Evolutionary conservation across 2,113 vertebrate genomes (phyloP).

Genomic region (Oncorhynchus mykiss): DNA sequence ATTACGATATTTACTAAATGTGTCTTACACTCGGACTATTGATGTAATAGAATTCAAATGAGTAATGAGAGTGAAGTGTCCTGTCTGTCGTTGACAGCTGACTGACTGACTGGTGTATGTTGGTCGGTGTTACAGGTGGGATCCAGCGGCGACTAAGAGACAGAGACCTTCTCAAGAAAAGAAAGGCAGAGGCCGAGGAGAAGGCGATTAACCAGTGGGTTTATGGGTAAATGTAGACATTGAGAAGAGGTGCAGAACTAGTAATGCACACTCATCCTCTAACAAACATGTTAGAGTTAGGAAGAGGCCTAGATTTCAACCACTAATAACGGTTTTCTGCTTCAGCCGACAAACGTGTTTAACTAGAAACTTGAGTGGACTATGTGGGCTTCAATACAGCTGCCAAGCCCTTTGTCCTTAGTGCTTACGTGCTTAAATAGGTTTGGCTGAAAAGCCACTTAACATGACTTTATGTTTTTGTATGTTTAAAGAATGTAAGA

Average conservation of each 20-base stretch:
- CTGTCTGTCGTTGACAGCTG: neutral
- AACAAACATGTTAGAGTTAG: neutral
- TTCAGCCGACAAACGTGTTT: neutral
- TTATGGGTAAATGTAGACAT: conserved; percentile 77
- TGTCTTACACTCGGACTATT: neutral
- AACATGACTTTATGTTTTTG: no score
- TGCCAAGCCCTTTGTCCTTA: neutral
- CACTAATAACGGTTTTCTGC: neutral
- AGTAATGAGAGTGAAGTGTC: neutral
- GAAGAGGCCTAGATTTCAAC: neutral
- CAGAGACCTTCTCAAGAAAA: conserved; percentile 85
- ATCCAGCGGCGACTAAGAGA: conserved; percentile 77
- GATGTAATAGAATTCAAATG: neutral
- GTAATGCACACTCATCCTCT: neutral
- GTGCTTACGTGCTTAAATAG: neutral
- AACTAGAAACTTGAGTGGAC: neutral
- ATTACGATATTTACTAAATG: neutral
- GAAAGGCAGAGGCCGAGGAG: conserved; percentile 82
- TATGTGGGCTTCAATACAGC: neutral
- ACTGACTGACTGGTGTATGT: conserved; percentile 9
- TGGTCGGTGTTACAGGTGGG: conserved; percentile 61
- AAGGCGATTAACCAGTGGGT: conserved; percentile 83
- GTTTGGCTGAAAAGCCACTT: no score
- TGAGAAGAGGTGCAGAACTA: neutral
- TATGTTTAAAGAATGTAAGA: no score